Evolutionary conservation across 2,888 invertebrate species (phyloP).

Genomic region (Drosophila cracens): DNA sequence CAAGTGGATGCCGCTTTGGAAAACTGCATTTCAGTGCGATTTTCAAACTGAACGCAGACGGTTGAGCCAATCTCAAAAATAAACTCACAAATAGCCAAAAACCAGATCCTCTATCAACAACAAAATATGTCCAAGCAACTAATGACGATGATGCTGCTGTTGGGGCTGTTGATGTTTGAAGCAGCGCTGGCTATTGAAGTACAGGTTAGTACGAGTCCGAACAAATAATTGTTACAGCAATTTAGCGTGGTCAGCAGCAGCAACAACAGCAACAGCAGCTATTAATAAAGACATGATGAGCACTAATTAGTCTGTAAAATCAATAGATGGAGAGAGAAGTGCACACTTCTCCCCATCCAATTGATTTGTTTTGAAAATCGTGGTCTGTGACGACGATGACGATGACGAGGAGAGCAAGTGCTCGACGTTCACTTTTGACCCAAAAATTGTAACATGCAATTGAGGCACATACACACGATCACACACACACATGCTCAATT

Average conservation of each 20-base stretch:
- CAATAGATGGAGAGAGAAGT: constrained; percentile 22
- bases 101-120: constrained; percentile 9
- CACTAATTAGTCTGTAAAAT: constrained; percentile 38
- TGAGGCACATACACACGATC: constrained; percentile 36
- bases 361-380: constrained; percentile 26
- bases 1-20: constrained; percentile 62
- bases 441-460: constrained; percentile 82
- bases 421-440: constrained; percentile 84
- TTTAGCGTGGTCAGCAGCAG: constrained; percentile 14
- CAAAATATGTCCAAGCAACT: constrained; percentile 23
- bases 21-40: constrained; percentile 73
- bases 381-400: constrained; percentile 14
- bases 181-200: constrained; percentile 65
- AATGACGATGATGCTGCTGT: constrained; percentile 25
- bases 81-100: background rate
- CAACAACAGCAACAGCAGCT: background rate
- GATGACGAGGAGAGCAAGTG: constrained; percentile 25
- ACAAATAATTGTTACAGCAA: constrained; percentile 21
- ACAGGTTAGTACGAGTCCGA: constrained; percentile 71
- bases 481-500: constrained; percentile 49
- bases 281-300: constrained; percentile 19
- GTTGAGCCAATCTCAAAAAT: constrained; percentile 48
- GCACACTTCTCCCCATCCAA: constrained; percentile 39
- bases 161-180: constrained; percentile 41
- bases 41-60: constrained; percentile 67